Conservation (phyloP, 2,113 vertebrate species). For the Puma concolor region DNA sequence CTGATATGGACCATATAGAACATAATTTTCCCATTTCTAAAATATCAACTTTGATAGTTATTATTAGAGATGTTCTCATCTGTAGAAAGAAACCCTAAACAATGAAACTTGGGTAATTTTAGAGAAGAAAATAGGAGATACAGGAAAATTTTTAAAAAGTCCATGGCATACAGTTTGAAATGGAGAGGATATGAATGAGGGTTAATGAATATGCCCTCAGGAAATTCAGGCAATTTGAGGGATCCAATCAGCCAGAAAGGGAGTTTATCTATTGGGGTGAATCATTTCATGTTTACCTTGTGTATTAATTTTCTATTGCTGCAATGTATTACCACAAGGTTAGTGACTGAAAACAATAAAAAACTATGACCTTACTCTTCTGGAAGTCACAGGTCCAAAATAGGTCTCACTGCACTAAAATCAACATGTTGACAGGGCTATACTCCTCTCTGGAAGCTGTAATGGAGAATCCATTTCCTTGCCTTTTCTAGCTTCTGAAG, state of each 20-base stretch:
- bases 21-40: constrained; percentile 4
- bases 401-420: not conserved
- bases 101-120: not conserved
- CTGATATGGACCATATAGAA: not conserved
- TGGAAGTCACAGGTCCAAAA: not conserved
- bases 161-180: not conserved
- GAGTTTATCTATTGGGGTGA: not conserved
- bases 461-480: not conserved
- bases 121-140: not conserved
- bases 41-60: not conserved
- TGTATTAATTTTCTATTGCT: not conserved
- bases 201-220: not conserved
- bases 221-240: not conserved
- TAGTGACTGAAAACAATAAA: not conserved
- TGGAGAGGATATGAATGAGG: not conserved
- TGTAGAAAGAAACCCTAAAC: not conserved
- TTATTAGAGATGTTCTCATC: not conserved
- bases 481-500: not conserved
- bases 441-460: not conserved
- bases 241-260: not conserved
- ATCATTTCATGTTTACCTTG: not conserved
- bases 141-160: not conserved
- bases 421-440: not conserved
- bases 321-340: not conserved
- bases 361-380: not conserved